These are phyloP conservation scores for Trissonchulus latispiculum DNA, from an alignment of 2,888 invertebrate species.

Conservation along the genomic window DNA sequence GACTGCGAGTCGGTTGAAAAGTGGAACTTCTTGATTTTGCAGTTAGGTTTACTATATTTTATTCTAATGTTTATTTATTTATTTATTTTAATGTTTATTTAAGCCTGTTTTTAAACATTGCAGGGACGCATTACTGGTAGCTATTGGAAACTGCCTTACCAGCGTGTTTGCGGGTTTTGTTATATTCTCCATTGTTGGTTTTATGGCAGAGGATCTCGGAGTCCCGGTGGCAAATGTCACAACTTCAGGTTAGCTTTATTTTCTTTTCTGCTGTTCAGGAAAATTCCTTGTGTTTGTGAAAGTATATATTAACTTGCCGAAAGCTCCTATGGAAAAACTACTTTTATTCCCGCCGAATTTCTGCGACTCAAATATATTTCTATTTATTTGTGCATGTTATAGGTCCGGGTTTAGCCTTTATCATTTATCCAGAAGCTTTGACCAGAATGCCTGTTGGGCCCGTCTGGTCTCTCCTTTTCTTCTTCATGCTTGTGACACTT, in stretches of 20 bases:
- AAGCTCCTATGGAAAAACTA: no score
- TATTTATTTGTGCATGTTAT: no score
- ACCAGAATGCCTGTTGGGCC: conserved; percentile 18
- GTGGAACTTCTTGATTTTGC: no score
- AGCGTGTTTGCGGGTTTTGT: conserved; percentile 24
- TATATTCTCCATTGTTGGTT: conserved; percentile 23
- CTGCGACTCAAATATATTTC: no score
- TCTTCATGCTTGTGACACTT: conserved; percentile 24
- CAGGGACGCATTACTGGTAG: conserved; percentile 21
- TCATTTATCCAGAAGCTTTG: conserved; percentile 25
- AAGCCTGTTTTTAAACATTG: no score
- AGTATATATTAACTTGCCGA: no score
- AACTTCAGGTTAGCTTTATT: conserved; percentile 17
- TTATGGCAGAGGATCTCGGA: conserved; percentile 17
- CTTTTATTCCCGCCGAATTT: no score
- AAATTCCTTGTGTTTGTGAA: no score
- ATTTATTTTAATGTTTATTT: no score
- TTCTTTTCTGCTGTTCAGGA: conserved; percentile 1
- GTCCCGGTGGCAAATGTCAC: conserved; percentile 18
- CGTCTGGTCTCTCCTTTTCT: conserved; percentile 25
- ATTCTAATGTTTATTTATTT: no score
- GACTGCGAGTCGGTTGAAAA: no score
- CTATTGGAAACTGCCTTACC: conserved; percentile 17
- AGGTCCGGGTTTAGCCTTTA: conserved; percentile 25
- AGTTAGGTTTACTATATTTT: no score